Conservation (phyloP, 2,888 invertebrate genomes). For the Hemicrepidius hirtus region DNA sequence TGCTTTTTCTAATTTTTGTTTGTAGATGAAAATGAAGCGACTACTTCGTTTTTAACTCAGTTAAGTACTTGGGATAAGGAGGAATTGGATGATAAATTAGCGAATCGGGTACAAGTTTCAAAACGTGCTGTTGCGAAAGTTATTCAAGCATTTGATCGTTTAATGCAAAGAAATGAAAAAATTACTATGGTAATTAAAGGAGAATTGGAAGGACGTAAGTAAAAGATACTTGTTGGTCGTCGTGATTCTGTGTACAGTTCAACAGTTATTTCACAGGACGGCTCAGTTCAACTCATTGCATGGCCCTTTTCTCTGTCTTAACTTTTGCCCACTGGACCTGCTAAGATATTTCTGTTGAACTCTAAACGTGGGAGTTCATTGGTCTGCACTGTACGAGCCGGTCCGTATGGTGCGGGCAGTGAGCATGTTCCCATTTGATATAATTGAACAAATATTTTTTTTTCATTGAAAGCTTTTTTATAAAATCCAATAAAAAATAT, state of each 20-base stretch:
- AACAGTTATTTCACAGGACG: too few species aligned
- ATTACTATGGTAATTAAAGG: constrained; percentile 92
- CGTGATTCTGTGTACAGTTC: too few species aligned
- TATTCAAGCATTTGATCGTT: constrained; percentile 95
- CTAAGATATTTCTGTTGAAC: too few species aligned
- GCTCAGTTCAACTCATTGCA: too few species aligned
- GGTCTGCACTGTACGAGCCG: too few species aligned
- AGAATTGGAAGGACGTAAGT: constrained; percentile 82
- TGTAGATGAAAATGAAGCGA: constrained; percentile 95
- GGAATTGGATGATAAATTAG: constrained; percentile 95
- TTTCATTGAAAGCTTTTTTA: constrained; percentile 93
- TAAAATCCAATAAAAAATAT: background rate
- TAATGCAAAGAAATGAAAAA: constrained; percentile 97
- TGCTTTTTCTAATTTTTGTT: constrained; percentile 56
- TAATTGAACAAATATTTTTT: too few species aligned
- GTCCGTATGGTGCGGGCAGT: too few species aligned
- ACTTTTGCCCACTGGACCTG: too few species aligned
- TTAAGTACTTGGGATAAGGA: constrained; percentile 98
- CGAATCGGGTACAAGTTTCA: constrained; percentile 96
- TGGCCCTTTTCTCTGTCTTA: too few species aligned
- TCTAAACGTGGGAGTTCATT: too few species aligned
- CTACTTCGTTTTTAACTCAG: constrained; percentile 96
- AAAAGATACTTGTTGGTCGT: too few species aligned
- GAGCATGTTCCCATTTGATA: too few species aligned
- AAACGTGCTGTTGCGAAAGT: constrained; percentile 97